Percentiles rank a stretch among this genome's conserved stretches.
These are phyloP conservation scores for Hyperoplus lanceolatus DNA, from an alignment of 2,797 vertebrate genomes.

Conservation along the genomic window DNA sequence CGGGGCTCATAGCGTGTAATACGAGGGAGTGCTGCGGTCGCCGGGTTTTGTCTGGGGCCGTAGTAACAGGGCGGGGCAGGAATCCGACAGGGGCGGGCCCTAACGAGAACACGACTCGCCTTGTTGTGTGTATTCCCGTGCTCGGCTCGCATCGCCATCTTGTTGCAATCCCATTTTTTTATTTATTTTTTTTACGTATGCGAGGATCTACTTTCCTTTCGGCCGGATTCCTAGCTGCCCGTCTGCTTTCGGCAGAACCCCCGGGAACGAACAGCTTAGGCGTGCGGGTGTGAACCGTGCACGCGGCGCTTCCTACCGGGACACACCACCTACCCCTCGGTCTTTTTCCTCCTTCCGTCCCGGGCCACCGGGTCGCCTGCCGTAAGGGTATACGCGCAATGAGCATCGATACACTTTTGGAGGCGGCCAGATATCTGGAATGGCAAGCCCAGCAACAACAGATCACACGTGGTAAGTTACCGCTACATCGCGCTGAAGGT, in stretches of 20 bases:
- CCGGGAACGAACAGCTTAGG: constrained; percentile 36
- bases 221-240: constrained; percentile 55
- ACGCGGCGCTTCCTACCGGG: constrained; percentile 62
- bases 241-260: constrained; percentile 33
- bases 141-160: constrained; percentile 97
- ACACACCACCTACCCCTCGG: constrained; percentile 62
- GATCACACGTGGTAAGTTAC: constrained; percentile 93
- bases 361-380: constrained; percentile 77
- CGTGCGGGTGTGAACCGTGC: constrained; percentile 56
- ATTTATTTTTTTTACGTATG: constrained; percentile 74
- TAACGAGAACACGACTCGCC: constrained; percentile 88
- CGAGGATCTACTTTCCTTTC: constrained; percentile 85
- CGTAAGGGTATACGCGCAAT: constrained; percentile 86
- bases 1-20: neutral
- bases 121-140: constrained; percentile 97
- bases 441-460: constrained; percentile 98
- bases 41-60: constrained; percentile 70
- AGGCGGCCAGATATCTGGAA: constrained; percentile 97
- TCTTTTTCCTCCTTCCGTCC: constrained; percentile 73
- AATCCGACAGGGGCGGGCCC: constrained; percentile 75
- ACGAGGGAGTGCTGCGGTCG: rapidly evolving
- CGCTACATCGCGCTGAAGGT: constrained; percentile 13
- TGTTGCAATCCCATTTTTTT: constrained; percentile 92
- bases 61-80: constrained; percentile 83
- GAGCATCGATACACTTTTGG: constrained; percentile 97